These are phyloP conservation scores for Alviniconcha strummeri DNA, from an alignment of 2,888 invertebrate genomes.

Conservation along the genomic window DNA sequence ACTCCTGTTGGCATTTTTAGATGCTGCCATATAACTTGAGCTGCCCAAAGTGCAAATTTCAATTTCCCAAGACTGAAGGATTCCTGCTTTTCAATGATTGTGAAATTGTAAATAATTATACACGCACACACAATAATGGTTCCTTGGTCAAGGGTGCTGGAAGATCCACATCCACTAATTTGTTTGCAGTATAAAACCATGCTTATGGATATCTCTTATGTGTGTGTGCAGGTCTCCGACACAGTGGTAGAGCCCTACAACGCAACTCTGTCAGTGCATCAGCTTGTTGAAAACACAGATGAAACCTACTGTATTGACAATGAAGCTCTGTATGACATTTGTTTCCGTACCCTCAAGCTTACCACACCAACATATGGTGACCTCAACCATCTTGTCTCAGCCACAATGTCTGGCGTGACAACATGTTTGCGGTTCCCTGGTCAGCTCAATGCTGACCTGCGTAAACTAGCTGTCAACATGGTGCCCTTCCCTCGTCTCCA, in stretches of 20 bases:
- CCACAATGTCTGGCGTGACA: constrained; percentile 78
- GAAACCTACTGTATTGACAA: constrained; percentile 94
- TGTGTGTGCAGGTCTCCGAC: constrained; percentile 81
- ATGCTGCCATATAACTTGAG: too few relatives aligned
- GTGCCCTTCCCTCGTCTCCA: constrained; percentile 73
- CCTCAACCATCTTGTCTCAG: constrained; percentile 84
- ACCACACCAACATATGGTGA: constrained; percentile 90
- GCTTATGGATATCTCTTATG: neutral
- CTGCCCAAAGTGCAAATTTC: too few relatives aligned
- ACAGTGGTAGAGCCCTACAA: constrained; percentile 84
- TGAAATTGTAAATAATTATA: too few relatives aligned
- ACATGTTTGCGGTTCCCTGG: constrained; percentile 93
- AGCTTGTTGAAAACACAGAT: constrained; percentile 89
- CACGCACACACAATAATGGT: too few relatives aligned
- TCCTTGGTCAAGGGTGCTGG: too few relatives aligned
- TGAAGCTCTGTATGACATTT: constrained; percentile 91
- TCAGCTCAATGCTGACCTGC: constrained; percentile 61
- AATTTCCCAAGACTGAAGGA: too few relatives aligned
- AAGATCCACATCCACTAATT: too few relatives aligned
- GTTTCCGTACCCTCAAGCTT: constrained; percentile 91
- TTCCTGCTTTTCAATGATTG: too few relatives aligned
- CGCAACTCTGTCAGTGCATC: constrained; percentile 83
- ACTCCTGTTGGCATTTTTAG: too few relatives aligned
- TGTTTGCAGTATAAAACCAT: too few relatives aligned
- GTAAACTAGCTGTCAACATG: constrained; percentile 68